A percentile compares a stretch with the other conserved stretches of the same genome.
These are phyloP conservation scores for Gallinago stenura DNA, from an alignment of 2,797 vertebrate genomes.

Conservation along the genomic window DNA sequence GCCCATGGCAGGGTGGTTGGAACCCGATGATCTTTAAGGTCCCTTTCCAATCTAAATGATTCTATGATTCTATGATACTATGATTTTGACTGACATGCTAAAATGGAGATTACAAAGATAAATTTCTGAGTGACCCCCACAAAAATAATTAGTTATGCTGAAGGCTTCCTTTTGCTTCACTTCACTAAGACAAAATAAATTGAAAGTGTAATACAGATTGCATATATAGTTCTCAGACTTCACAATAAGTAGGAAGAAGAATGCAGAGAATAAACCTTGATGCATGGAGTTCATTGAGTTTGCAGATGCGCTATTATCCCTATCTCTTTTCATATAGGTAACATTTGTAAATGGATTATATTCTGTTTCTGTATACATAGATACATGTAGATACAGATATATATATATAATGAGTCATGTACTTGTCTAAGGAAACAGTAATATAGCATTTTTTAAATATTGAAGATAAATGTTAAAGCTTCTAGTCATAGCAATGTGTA, in stretches of 20 bases:
- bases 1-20: too few relatives aligned
- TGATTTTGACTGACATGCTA: neutral
- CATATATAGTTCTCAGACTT: neutral
- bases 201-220: rapidly evolving
- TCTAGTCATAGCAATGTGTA: neutral
- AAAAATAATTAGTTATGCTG: neutral
- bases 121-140: neutral
- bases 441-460: neutral
- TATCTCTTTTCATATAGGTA: neutral
- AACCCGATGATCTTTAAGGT: too few relatives aligned
- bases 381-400: neutral
- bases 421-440: neutral
- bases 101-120: neutral
- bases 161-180: neutral
- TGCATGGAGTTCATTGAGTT: neutral
- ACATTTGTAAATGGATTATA: neutral
- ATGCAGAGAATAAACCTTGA: neutral
- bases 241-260: neutral
- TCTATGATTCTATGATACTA: too few relatives aligned
- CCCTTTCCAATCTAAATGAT: too few relatives aligned
- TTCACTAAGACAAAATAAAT: neutral
- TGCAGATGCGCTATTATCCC: neutral
- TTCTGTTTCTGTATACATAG: neutral
- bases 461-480: neutral
- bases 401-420: neutral